These are phyloP conservation scores for Psittacula cyanocephala DNA, from an alignment of 2,113 vertebrate species.

Conservation along the genomic window DNA sequence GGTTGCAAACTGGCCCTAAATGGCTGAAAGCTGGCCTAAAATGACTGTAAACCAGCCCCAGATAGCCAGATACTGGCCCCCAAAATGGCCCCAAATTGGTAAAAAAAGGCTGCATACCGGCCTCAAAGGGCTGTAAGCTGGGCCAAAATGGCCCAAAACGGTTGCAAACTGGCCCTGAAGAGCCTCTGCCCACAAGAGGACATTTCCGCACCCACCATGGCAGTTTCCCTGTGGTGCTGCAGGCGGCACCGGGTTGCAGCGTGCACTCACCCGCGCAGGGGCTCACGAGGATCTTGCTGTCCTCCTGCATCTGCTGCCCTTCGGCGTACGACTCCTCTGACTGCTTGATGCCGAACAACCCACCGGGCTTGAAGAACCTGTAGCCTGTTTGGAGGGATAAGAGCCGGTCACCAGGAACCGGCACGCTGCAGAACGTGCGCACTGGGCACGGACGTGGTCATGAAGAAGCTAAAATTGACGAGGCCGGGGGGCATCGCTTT, in stretches of 20 bases:
- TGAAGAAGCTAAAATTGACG: not conserved
- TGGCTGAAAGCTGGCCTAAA: not conserved
- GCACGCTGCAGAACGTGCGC: not conserved
- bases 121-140: not conserved
- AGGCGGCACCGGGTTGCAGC: accelerated
- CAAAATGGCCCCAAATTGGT: not conserved
- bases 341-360: constrained; percentile 8
- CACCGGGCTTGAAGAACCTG: constrained; percentile 41
- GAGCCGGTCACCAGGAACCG: not conserved
- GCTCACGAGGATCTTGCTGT: constrained; percentile 22
- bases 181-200: not conserved
- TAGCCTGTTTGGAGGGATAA: not conserved
- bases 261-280: not conserved
- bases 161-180: not conserved
- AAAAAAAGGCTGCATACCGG: not conserved
- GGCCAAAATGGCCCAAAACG: accelerated
- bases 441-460: accelerated
- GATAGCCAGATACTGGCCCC: not conserved
- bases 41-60: not conserved
- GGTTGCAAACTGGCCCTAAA: not conserved
- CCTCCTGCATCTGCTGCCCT: not conserved
- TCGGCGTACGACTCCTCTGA: not conserved
- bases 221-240: accelerated
- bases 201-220: not conserved
- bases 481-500: not conserved